Conservation (phyloP, 2,113 vertebrate genomes). For the Apistogramma diplotaenia region DNA sequence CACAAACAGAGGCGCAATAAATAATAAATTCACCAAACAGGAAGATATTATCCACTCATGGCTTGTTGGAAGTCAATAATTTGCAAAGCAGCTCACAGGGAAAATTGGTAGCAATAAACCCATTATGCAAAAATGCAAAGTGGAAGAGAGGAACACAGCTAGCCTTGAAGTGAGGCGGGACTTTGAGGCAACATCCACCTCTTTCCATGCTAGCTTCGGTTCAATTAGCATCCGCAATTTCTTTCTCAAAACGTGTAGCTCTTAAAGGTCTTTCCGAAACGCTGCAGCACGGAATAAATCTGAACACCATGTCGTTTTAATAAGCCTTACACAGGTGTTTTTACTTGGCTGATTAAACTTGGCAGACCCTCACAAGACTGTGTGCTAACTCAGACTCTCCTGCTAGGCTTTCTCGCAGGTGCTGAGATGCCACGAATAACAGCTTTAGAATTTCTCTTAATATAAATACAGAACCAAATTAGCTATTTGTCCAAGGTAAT, state of each 20-base stretch:
- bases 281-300: conserved; percentile 8
- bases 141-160: conserved; percentile 23
- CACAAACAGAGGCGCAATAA: conserved; percentile 65
- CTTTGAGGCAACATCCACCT: conserved; percentile 4
- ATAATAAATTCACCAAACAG: conserved; percentile 66
- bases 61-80: conserved; percentile 52
- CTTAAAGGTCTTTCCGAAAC: conserved; percentile 2
- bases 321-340: conserved; percentile 4
- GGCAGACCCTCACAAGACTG: neutral
- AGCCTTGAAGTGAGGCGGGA: conserved; percentile 27
- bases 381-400: neutral
- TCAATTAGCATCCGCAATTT: conserved; percentile 12
- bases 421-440: neutral
- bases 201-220: conserved; percentile 3
- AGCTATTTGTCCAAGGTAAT: neutral
- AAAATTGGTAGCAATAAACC: conserved; percentile 42
- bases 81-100: conserved; percentile 49
- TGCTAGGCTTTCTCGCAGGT: neutral
- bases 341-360: conserved; percentile 26
- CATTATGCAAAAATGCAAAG: conserved; percentile 36
- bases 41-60: conserved; percentile 56
- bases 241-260: neutral
- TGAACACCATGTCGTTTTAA: conserved; percentile 19
- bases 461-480: neutral
- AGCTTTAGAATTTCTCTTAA: neutral